These are phyloP conservation scores for Drosophila melanosoma DNA, from an alignment of 2,888 invertebrate genomes.

Conservation along the genomic window DNA sequence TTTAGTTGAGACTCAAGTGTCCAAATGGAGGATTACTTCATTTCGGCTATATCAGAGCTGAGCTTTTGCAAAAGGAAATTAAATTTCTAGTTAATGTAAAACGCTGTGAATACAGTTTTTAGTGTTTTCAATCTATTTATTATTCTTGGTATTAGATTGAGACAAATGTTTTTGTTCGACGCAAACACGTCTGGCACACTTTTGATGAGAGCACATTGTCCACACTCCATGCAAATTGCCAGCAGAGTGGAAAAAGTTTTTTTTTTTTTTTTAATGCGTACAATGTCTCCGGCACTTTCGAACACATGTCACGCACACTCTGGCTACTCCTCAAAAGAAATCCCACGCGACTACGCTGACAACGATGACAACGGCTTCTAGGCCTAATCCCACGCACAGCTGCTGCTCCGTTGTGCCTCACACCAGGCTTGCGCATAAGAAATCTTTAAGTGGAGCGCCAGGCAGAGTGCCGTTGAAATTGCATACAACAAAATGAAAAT, in stretches of 20 bases:
- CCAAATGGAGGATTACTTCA: slow-evolving; percentile 9
- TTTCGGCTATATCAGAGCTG: not conserved
- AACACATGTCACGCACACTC: slow-evolving; percentile 75
- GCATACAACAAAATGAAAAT: slow-evolving; percentile 21
- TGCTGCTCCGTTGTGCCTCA: slow-evolving; percentile 10
- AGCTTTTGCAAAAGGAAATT: not conserved
- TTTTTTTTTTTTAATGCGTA: slow-evolving; percentile 12
- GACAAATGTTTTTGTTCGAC: not conserved
- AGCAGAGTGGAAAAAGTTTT: slow-evolving; percentile 29
- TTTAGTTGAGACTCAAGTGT: slow-evolving; percentile 7
- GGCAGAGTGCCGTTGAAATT: slow-evolving; percentile 31
- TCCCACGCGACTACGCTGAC: slow-evolving; percentile 57
- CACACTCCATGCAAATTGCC: slow-evolving; percentile 22
- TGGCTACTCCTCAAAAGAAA: slow-evolving; percentile 22
- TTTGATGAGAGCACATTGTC: slow-evolving; percentile 11
- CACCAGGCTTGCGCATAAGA: slow-evolving; percentile 11
- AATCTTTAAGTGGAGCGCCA: slow-evolving; percentile 51
- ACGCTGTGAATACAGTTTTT: not conserved
- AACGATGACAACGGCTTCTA: slow-evolving; percentile 13
- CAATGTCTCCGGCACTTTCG: slow-evolving; percentile 40
- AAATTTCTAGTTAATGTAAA: not conserved
- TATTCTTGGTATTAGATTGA: not conserved
- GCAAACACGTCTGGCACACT: slow-evolving; percentile 43
- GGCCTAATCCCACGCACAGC: slow-evolving; percentile 55
- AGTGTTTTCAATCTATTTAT: not conserved